Conservation (phyloP, 2,113 vertebrate genomes). For the Macquaria ambigua region DNA sequence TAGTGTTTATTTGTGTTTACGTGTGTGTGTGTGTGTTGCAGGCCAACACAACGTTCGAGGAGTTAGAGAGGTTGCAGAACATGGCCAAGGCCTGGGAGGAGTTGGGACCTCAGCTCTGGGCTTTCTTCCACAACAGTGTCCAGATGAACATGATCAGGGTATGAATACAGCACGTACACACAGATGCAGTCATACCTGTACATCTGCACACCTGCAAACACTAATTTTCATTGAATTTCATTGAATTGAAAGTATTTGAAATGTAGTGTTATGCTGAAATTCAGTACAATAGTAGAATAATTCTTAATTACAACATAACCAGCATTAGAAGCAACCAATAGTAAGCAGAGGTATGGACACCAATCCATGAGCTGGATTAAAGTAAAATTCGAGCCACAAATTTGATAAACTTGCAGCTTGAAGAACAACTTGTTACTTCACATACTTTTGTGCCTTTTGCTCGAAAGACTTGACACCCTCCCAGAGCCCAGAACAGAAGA, state of each 20-base stretch:
- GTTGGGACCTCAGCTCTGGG: slow-evolving; percentile 93
- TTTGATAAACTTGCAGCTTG: neutral
- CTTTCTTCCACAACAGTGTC: slow-evolving; percentile 91
- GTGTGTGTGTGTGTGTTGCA: slow-evolving; percentile 69
- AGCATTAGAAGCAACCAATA: neutral
- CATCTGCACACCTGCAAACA: neutral
- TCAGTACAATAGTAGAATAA: neutral
- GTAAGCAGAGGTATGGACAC: neutral
- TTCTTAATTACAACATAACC: neutral
- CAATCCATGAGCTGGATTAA: neutral
- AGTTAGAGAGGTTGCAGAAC: slow-evolving; percentile 89
- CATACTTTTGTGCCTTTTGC: neutral
- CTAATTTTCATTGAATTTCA: neutral
- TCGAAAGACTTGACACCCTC: neutral
- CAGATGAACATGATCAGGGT: slow-evolving; percentile 97
- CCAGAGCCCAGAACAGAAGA: neutral
- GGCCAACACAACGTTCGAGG: slow-evolving; percentile 96
- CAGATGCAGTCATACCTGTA: neutral
- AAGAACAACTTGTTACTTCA: neutral
- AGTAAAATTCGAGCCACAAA: neutral
- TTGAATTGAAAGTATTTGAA: neutral
- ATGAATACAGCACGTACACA: slow-evolving; percentile 43
- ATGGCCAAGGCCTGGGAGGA: slow-evolving; percentile 93
- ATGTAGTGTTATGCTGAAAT: neutral
- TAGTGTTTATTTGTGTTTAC: neutral